Base-by-base conservation (phyloP, 2,113 vertebrate genomes). In the Enhydra lutris region DNA sequence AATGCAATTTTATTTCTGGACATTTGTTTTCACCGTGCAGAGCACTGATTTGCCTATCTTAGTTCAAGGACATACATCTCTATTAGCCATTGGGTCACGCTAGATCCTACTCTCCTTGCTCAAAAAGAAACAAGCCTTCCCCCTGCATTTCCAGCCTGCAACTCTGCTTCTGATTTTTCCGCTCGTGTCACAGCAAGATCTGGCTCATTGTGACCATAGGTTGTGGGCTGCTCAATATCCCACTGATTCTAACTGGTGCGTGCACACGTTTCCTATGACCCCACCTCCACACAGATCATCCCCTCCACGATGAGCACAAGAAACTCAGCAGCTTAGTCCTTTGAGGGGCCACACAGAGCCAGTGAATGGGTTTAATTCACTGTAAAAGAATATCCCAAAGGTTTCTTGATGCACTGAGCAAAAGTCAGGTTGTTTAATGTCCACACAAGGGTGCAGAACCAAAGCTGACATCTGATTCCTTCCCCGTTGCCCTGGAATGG, bases 201-300 rank as follows among this genome's bases (percentile, higher is more conserved):
- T 74, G 98, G 71, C 82, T 97, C 94, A 67, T 97, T 98, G 96
- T 84, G 86, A 86, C 98, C 67, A 61, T 2, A 39, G 26, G 94
- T 50, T 67, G 76, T 73, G 59, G 52, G 98, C 96, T 98, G 84
- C 98, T 97, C 91, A 34, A 97, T 97, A 98, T 98, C 97, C 83
- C 76, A 55, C 97, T 23, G 71, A 96, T 89, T 94, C 93, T 94
- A 79, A 97, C 95, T 93, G 89, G 85, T 86, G 69, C 91, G 95
- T 89, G 69, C 91, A 95, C 91, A 91, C 83, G 18, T 13, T 78
- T 69, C 21, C 0, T 95, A 1, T 94, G 97, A 80, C 95, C 71
- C 34, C 8, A 24, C 97, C 97, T 65, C 97, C 97, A 98, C 94
- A 87, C 96, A 97, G 93, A 98, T 52, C n/a, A 55, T 52, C 78